Base-by-base conservation (phyloP, 2,888 invertebrate genomes). In the Linyphia triangularis region DNA sequence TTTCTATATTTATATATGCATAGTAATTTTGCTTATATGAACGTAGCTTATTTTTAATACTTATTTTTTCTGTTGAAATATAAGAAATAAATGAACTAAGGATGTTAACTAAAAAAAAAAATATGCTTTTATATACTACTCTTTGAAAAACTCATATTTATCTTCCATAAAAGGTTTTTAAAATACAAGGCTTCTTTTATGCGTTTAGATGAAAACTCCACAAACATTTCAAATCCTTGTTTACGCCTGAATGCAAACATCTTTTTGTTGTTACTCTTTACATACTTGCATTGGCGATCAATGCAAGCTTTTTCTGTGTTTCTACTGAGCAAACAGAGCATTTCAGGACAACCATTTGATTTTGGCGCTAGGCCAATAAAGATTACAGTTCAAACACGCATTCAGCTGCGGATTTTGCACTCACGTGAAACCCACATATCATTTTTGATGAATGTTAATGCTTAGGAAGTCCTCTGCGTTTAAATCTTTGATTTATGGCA, bases 361-460 rank as follows among this genome's bases (percentile, higher is more conserved):
- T 79, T 43, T 79, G 79, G 79, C 79, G 40, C 33, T 22, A 67
- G 67, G 67, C 79, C 67, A 67, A 51, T 79, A 79, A 51, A 65
- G 67, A 67, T 79, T 79, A 67, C 67, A 79, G 57, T 67, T 79
- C 67, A 79, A 79, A 79, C 67, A 67, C 28, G 65, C 67, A 57
- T 79, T 67, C 37, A 67, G 28, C 57, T 67, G 67, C 16, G 57
- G 79, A 65, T 57, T 67, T 79, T 59, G 43, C 51, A 33, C 67
- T 79, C 79, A 37, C 59, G 67, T 79, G 79, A 67, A 79, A 51
- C 67, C 79, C 51, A 79, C 67, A 79, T 28, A 79, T 79, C 79
- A 79, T 33, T 79, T 79, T 79, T 79, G 79, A 79, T 79, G 57
- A 79, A 79, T 79, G 79, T 67, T 79, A 67, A 67, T 79, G 67